Evolutionary conservation across 92 coral and sea anemone species (phyloP).

Genomic region (Palythoa heliodiscus): DNA sequence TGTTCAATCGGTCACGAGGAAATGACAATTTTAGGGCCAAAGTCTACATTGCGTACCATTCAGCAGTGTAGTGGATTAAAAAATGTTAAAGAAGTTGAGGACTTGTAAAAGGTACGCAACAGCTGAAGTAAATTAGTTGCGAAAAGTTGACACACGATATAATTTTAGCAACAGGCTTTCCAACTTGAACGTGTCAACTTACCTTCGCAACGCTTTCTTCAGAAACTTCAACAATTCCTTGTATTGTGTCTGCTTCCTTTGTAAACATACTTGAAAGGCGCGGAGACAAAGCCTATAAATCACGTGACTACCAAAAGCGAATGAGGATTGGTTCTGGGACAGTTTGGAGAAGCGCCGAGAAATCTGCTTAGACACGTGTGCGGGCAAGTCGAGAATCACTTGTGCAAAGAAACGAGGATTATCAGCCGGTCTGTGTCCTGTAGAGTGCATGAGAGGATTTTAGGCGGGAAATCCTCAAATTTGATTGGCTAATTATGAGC

Average conservation of each 20-base stretch:
- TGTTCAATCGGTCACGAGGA: too few species aligned
- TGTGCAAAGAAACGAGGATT: slow-evolving; percentile 63
- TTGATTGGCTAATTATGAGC: neutral
- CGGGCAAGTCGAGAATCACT: slow-evolving; percentile 56
- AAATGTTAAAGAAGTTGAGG: too few species aligned
- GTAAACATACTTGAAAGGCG: slow-evolving; percentile 64
- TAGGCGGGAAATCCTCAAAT: neutral
- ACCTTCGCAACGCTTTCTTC: neutral
- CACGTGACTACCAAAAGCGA: slow-evolving; percentile 49
- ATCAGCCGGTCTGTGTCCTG: slow-evolving; percentile 65
- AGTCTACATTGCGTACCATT: too few species aligned
- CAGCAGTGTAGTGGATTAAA: too few species aligned
- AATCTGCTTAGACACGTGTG: slow-evolving; percentile 47
- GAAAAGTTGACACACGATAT: neutral
- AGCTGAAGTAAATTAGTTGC: neutral
- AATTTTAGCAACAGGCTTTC: too few species aligned
- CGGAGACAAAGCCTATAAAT: slow-evolving; percentile 72
- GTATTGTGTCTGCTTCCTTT: slow-evolving; percentile 56
- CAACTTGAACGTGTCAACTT: neutral
- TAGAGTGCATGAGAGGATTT: neutral
- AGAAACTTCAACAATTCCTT: slow-evolving; percentile 37
- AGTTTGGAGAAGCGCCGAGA: slow-evolving; percentile 60
- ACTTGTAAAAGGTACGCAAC: neutral
- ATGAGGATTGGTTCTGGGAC: slow-evolving; percentile 17
- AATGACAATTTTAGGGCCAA: too few species aligned